Base-by-base conservation (phyloP, 2,888 invertebrate genomes). In the Mimas tiliae region DNA sequence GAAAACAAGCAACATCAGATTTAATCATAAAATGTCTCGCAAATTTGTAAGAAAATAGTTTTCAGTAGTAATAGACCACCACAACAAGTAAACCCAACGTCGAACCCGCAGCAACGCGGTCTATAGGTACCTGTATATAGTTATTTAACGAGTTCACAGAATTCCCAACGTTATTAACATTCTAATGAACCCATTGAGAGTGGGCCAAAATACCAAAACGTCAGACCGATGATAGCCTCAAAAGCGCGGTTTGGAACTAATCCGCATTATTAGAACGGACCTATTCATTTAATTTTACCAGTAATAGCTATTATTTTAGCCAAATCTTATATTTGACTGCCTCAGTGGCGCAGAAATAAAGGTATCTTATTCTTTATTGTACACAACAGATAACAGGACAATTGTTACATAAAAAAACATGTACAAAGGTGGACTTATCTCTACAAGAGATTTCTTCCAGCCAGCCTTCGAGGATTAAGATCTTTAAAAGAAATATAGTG, bases 91-190 rank as follows among this genome's bases (percentile, higher is more conserved):
- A 16, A 14, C 4, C 38, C 38, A 38, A 38, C 3, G 8, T 38
- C 7, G 48, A 48, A 48, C 16, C 7, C 16, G 16, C n/a, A 55
- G 16, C 55, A n/a, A 55, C 8, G 38, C 11, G 34, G 2, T 38
- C 38, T 7, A 55, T 55, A n/a, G 34, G 38, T 16, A 38, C n/a
- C n/a, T n/a, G n/a, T 38, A 55, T 38, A 42, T 58, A 19, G 42
- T 58, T 42, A 58, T 58, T 50, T 42, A 19, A 58, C 58, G 12
- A 38, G 42, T 58, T 58, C 16, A 38, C 16, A 9, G 16, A 58
- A 38, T 19, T 58, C 58, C 58, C 66, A 66, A n/a, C 52, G 48
- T 33, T 69, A 71, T 76, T 75, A 71, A 70, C 70, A 76, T 76
- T 68, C 65, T 70, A 76, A 73, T 66, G 63, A 52, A 27, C n/a